These are phyloP conservation scores for Ailuropoda melanoleuca DNA, from an alignment of 2,113 vertebrate genomes.

Conservation along the genomic window DNA sequence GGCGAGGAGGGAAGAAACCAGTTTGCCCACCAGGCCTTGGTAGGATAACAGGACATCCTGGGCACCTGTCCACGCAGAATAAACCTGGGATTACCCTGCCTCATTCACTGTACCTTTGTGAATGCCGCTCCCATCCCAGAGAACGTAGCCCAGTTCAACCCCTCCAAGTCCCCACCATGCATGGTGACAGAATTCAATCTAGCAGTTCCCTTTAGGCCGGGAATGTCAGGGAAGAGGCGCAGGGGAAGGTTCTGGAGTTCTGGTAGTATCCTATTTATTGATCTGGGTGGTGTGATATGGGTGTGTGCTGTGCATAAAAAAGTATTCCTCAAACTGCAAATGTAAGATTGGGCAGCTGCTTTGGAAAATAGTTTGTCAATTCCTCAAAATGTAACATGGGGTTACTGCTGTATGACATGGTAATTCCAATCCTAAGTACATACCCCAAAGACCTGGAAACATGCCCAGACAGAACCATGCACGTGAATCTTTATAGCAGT, in stretches of 20 bases:
- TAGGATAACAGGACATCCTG: neutral
- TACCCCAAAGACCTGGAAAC: neutral
- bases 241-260: neutral
- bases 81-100: neutral
- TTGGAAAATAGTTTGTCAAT: neutral
- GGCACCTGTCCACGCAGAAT: neutral
- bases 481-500: neutral
- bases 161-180: neutral
- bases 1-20: neutral
- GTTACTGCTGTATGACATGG: neutral
- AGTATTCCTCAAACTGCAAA: neutral
- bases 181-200: neutral
- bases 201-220: neutral
- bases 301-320: neutral
- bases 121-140: neutral
- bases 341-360: neutral
- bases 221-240: neutral
- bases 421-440: neutral
- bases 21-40: neutral
- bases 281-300: neutral
- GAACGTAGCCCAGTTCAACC: rapidly evolving
- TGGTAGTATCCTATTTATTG: neutral
- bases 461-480: neutral
- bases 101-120: neutral
- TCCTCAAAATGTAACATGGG: neutral